phyloP scores from a whole-genome alignment of 2,797 vertebrate species.

The Squalus acanthias region DNA sequence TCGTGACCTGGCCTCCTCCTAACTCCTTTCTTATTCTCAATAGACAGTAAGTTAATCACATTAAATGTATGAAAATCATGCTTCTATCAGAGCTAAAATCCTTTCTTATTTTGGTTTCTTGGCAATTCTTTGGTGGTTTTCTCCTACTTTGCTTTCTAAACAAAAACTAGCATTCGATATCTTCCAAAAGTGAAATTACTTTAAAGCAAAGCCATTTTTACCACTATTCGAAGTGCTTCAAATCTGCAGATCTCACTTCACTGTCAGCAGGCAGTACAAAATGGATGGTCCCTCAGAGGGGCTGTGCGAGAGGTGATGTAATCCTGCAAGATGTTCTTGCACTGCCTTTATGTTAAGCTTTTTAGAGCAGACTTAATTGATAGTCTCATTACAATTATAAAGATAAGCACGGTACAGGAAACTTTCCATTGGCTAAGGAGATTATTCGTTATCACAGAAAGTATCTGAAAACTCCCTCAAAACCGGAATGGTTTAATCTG shows the following conservation, averaged over 20 bases:
- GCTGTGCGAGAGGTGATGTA: neutral
- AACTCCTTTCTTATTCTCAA: neutral
- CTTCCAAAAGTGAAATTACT: neutral
- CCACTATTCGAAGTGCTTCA: neutral
- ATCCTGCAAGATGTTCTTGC: neutral
- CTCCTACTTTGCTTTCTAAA: neutral
- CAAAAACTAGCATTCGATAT: neutral
- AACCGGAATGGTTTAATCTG: neutral
- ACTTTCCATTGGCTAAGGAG: neutral
- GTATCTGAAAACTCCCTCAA: conserved; percentile 13
- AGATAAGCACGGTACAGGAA: neutral
- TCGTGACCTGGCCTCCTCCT: neutral
- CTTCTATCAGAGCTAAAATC: neutral
- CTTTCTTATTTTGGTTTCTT: neutral
- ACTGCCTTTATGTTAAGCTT: neutral
- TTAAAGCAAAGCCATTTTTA: neutral
- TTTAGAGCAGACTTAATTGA: neutral
- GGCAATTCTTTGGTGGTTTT: neutral
- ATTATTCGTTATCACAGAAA: conserved; percentile 28
- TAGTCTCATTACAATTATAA: neutral
- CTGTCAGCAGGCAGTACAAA: neutral
- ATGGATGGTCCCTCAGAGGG: neutral
- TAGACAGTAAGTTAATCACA: neutral
- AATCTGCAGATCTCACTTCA: neutral
- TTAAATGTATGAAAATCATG: neutral